Conservation (phyloP, 2,797 vertebrate species). For the Podarcis siculus region DNA sequence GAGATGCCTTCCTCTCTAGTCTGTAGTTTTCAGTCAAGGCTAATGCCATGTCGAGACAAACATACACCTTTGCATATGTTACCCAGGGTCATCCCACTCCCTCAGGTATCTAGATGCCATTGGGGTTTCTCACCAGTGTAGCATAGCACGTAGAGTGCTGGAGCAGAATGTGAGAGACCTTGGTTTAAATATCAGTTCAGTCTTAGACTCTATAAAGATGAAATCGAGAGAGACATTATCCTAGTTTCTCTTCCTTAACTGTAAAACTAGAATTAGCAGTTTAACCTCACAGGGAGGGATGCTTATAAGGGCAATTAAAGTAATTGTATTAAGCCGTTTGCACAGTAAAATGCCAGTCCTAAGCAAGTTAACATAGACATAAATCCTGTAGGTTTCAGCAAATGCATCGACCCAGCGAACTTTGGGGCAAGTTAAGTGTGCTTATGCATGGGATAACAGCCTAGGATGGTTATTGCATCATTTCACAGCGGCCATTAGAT, state of each 20-base stretch:
- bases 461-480: neutral
- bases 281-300: neutral
- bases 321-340: neutral
- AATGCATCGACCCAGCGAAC: neutral
- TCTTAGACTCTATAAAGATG: neutral
- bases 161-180: neutral
- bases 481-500: slow-evolving; percentile 18
- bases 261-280: neutral
- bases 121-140: neutral
- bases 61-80: neutral
- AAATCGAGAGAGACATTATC: neutral
- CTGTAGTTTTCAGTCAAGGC: neutral
- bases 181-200: neutral
- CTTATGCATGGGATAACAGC: neutral
- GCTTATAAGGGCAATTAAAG: neutral
- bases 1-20: neutral
- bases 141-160: neutral
- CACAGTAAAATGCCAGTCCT: neutral
- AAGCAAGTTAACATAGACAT: neutral
- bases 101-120: neutral
- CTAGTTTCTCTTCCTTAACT: neutral
- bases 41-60: neutral
- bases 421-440: neutral
- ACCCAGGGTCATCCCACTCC: neutral
- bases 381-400: neutral